These are phyloP conservation scores for Ferdinandea cuprea DNA, from an alignment of 2,888 invertebrate genomes.

Conservation along the genomic window DNA sequence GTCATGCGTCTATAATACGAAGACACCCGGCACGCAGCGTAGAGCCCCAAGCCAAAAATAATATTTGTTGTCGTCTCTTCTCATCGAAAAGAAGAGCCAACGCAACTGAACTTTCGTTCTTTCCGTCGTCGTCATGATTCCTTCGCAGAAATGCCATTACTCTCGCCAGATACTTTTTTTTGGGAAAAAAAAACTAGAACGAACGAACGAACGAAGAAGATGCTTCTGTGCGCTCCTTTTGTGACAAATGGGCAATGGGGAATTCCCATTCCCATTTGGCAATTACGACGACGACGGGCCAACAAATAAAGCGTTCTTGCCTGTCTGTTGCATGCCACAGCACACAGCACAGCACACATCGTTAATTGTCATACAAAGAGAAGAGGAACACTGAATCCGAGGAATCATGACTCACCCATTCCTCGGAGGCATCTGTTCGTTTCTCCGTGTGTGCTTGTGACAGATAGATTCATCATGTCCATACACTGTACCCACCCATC, in stretches of 20 bases:
- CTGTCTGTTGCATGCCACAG: constrained; percentile 20
- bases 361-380: constrained; percentile 66
- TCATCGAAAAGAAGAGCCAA: neutral
- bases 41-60: neutral
- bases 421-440: constrained; percentile 51
- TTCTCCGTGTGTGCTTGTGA: neutral
- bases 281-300: constrained; percentile 38
- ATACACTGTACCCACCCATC: constrained; percentile 12
- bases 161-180: constrained; percentile 24
- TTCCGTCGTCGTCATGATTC: neutral
- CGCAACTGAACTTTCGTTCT: constrained; percentile 11
- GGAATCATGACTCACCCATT: constrained; percentile 69
- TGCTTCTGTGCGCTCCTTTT: constrained; percentile 11
- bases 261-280: constrained; percentile 44
- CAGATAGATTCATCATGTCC: constrained; percentile 36
- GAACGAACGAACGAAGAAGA: constrained; percentile 1
- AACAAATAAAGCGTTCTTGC: constrained; percentile 28
- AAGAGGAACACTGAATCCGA: constrained; percentile 22
- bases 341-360: constrained; percentile 55
- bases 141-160: constrained; percentile 67
- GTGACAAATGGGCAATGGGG: constrained; percentile 53
- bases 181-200: neutral
- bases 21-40: neutral
- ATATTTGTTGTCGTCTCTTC: constrained; percentile 1
- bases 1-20: constrained; percentile 8